phyloP scores from a whole-genome alignment of 2,113 vertebrate species.

The Eupsittula cactorum region DNA sequence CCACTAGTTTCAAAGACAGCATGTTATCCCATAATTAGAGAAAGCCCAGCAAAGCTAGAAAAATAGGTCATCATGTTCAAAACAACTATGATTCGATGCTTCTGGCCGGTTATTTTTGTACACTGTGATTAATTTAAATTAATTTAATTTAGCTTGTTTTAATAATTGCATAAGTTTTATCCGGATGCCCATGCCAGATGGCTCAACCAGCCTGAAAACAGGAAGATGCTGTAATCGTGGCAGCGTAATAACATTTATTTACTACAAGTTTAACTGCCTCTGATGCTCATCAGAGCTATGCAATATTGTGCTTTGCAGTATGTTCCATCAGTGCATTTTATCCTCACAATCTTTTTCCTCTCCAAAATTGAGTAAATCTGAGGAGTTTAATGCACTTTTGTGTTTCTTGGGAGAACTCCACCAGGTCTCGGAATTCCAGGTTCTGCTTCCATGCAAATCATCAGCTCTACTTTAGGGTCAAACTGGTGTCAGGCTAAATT shows the following conservation, averaged over 20 bases:
- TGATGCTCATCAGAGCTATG: not conserved
- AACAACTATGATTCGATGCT: slow-evolving; percentile 4
- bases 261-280: slow-evolving; percentile 13
- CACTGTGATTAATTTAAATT: slow-evolving; percentile 63
- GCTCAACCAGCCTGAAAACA: slow-evolving; percentile 26
- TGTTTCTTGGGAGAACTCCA: not conserved
- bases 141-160: slow-evolving; percentile 71
- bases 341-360: not conserved
- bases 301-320: not conserved
- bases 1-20: slow-evolving; percentile 6
- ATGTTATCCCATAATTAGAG: slow-evolving; percentile 6
- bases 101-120: slow-evolving; percentile 39
- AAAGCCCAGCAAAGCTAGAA: slow-evolving; percentile 30
- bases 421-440: not conserved
- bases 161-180: slow-evolving; percentile 56
- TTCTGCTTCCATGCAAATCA: not conserved
- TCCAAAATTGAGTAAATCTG: not conserved
- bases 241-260: slow-evolving; percentile 55
- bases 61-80: slow-evolving; percentile 57
- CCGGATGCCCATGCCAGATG: slow-evolving; percentile 43
- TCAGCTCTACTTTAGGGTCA: not conserved
- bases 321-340: not conserved
- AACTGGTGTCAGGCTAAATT: not conserved
- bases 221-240: slow-evolving; percentile 48
- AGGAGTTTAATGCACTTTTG: accelerated